Evolutionary conservation across 2,888 invertebrate species (phyloP).

Genomic region (Platerodrilus igneus): DNA sequence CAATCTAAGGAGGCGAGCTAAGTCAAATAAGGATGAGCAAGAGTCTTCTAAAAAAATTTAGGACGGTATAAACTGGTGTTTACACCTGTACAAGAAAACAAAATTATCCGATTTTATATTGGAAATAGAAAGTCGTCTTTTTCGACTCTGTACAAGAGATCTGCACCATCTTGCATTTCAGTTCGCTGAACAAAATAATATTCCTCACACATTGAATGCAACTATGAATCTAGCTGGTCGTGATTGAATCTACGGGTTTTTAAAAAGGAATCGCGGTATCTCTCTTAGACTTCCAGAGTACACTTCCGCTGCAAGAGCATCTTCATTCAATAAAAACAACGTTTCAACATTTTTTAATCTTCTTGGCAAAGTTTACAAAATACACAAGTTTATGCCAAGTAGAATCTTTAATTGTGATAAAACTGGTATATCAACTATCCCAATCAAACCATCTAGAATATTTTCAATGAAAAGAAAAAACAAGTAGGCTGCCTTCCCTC

Average conservation of each 20-base stretch:
- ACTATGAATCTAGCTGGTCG: background rate
- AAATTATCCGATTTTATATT: background rate
- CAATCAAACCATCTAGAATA: background rate
- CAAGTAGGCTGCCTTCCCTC: background rate
- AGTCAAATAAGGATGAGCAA: too few species aligned
- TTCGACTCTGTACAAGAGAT: background rate
- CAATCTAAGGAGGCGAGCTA: too few species aligned
- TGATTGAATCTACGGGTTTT: background rate
- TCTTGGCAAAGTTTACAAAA: background rate
- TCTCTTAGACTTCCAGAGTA: background rate
- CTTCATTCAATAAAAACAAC: too few species aligned
- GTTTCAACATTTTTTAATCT: background rate
- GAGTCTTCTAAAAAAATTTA: too few species aligned
- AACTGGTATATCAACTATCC: constrained; percentile 1
- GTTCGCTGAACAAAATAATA: background rate
- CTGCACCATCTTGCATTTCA: background rate
- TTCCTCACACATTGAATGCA: background rate
- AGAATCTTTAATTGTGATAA: constrained; percentile 1
- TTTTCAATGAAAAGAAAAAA: background rate
- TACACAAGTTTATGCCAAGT: background rate
- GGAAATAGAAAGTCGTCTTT: background rate
- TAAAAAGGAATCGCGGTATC: background rate
- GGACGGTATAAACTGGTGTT: too few species aligned
- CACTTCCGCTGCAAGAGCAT: background rate
- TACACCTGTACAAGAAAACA: background rate